Base-by-base conservation (phyloP, 2,888 invertebrate genomes). In the Alloscopus bannaensis region DNA sequence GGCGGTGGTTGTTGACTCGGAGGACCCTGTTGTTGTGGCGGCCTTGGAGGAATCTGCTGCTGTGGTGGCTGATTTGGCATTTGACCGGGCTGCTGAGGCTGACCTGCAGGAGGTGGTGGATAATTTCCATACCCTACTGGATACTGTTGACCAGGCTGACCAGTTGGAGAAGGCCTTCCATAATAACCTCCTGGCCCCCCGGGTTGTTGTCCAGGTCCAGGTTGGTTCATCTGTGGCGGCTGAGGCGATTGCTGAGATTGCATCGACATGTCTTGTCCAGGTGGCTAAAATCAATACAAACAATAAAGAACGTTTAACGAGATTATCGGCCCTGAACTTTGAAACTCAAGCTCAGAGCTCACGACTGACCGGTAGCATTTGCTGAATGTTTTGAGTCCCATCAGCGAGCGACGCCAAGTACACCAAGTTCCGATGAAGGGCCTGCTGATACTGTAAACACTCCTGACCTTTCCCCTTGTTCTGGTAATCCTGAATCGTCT, bases 401-500 rank as follows among this genome's bases (percentile, higher is more conserved):
- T 99, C 99, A n/a, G 98, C 98, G 80, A 99, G 92, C 28, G 97
- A 96, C 8, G 98, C 98, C 86, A 99, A 90, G 88, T 97, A 98
- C 0, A 98, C 95, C 81, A 99, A 91, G 90, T 99, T 99, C 84
- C 98, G 91, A 88, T 99, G 99, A 83, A 99, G 90, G 82, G 95
- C 92, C 89, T 97, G 95, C 88, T 98, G 98, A 88, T 96, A 92
- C 90, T 96, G 96, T 88, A 95, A 92, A 87, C 96, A 96, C 90
- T 98, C 98, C 89, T 95, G 93, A 22, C 94, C 91, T 88, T 97
- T 97, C 80, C 98, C 98, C 90, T 97, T 97, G 84, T 93, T 94
- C 90, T 99, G 98, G 89, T 94, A 98, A 86, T 99, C 98, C 88
- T 97, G 95, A 87, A 99, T 98, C 8, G 96, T 96, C 90, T 98